Evolutionary conservation across 2,888 invertebrate genomes (phyloP).

Genomic region (Thysanoteuthis rhombus): DNA sequence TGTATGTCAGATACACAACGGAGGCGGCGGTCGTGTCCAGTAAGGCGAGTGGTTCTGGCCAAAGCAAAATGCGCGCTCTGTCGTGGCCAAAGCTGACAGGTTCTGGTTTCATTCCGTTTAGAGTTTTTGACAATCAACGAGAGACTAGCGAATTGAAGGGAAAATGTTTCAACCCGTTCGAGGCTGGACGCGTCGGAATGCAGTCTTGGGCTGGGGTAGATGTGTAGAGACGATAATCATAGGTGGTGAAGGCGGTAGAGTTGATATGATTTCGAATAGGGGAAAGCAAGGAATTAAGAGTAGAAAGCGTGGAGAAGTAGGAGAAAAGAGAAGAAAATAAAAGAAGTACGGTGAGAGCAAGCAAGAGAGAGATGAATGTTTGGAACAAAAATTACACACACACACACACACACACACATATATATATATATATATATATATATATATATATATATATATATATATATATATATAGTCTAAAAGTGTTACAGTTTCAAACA

Average conservation of each 20-base stretch:
- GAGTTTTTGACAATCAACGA: background rate
- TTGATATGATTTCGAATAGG: no score
- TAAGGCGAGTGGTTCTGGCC: background rate
- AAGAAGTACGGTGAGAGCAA: background rate
- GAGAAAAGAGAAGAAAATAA: background rate
- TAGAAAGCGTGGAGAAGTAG: background rate
- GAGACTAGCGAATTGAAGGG: background rate
- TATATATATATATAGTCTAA: no score
- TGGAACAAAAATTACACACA: background rate
- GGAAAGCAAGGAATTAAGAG: no score
- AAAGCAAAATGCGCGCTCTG: background rate
- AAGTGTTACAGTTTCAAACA: no score
- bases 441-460: no score
- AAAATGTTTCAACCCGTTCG: background rate
- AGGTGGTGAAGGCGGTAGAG: no score
- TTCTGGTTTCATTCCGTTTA: background rate
- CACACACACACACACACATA: background rate
- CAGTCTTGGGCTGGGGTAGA: no score
- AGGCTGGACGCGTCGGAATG: no score
- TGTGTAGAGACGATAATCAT: no score
- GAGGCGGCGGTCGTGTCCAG: background rate
- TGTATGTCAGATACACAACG: background rate
- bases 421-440: no score
- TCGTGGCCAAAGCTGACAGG: background rate
- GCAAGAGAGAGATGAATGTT: background rate